A percentile compares a stretch with the other conserved stretches of the same genome.
phyloP scores from a whole-genome alignment of 2,888 invertebrate genomes.

The Hirudinaria manillensis region DNA sequence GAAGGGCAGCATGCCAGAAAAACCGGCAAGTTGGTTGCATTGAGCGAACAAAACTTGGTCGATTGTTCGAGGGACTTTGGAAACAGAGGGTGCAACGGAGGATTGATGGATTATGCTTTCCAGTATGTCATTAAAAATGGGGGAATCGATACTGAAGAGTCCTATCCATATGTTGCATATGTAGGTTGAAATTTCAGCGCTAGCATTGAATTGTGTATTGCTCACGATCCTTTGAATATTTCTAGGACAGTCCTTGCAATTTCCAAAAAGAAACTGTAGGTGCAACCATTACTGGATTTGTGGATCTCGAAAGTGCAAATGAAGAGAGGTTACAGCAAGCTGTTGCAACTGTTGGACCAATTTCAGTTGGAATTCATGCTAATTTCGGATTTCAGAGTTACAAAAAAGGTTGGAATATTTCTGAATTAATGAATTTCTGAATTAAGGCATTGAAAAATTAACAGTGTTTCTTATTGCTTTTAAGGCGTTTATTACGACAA shows the following conservation, averaged over 20 bases:
- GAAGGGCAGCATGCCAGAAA: conserved; percentile 25
- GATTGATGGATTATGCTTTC: conserved; percentile 43
- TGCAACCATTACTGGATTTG: conserved; percentile 69
- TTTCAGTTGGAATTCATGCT: conserved; percentile 84
- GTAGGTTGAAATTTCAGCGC: conserved; percentile 34
- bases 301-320: conserved; percentile 68
- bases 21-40: conserved; percentile 8
- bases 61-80: conserved; percentile 50
- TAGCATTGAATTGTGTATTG: not conserved
- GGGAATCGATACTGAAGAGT: conserved; percentile 63
- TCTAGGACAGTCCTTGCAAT: conserved; percentile 54
- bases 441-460: not conserved
- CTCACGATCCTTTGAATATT: not conserved
- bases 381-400: conserved; percentile 52
- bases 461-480: not conserved
- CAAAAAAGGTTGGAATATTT: conserved; percentile 31
- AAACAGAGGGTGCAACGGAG: conserved; percentile 41
- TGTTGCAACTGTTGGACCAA: conserved; percentile 76
- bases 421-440: not conserved
- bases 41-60: conserved; percentile 55
- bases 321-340: conserved; percentile 71
- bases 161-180: conserved; percentile 48
- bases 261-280: conserved; percentile 62
- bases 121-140: conserved; percentile 59
- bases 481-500: conserved; percentile 70